Evolutionary conservation across 2,113 vertebrate genomes (phyloP).

Genomic region (Lampris incognitus): DNA sequence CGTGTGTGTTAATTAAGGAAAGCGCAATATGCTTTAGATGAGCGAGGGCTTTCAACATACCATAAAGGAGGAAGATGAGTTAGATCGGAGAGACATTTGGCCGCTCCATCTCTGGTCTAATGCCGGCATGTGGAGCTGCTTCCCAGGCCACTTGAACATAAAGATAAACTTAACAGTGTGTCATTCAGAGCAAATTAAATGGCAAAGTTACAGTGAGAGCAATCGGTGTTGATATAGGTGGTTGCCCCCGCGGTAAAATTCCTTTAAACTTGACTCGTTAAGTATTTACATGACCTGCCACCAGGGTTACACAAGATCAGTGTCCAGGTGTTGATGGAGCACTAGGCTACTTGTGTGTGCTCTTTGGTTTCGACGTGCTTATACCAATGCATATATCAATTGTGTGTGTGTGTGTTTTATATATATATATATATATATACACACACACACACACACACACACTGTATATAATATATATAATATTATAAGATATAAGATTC

Average conservation of each 20-base stretch:
- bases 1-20: conserved; percentile 79
- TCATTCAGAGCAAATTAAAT: conserved; percentile 6
- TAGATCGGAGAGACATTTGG: conserved; percentile 59
- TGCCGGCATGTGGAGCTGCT: conserved; percentile 47
- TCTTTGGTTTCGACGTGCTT: neutral
- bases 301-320: neutral
- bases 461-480: no score
- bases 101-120: conserved; percentile 18
- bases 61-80: conserved; percentile 56
- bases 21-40: conserved; percentile 68
- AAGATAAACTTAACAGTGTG: neutral
- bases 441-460: no score
- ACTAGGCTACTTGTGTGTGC: neutral
- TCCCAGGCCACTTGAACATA: conserved; percentile 15
- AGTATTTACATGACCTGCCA: neutral
- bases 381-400: no score
- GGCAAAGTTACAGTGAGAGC: neutral
- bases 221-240: neutral
- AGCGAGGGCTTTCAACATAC: conserved; percentile 54
- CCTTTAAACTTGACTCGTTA: conserved; percentile 7
- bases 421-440: no score
- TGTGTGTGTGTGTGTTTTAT: no score
- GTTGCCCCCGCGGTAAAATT: neutral
- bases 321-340: neutral
- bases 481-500: no score